phyloP scores from a whole-genome alignment of 1,140 invertebrate species.

The Cydia pomonella region DNA sequence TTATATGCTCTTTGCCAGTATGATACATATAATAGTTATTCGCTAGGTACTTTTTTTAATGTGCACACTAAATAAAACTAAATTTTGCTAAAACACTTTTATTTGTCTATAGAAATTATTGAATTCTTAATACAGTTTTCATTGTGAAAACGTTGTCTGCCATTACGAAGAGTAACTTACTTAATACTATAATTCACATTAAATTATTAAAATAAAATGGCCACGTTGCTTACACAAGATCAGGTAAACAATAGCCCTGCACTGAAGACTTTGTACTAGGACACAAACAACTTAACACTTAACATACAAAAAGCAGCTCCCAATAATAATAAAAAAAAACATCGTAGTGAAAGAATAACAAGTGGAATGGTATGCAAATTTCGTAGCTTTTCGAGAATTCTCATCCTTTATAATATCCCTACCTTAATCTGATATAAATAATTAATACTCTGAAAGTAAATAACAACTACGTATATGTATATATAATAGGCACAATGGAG shows the following conservation, averaged over 20 bases:
- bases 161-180: slow-evolving; percentile 67
- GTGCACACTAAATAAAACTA: slow-evolving; percentile 40
- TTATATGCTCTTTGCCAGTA: too few relatives aligned
- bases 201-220: slow-evolving; percentile 71
- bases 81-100: slow-evolving; percentile 73
- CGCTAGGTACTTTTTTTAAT: not conserved
- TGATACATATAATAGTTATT: too few relatives aligned
- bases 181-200: slow-evolving; percentile 57
- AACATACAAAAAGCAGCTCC: slow-evolving; percentile 42
- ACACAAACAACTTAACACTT: slow-evolving; percentile 55
- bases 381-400: slow-evolving; percentile 51
- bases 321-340: slow-evolving; percentile 39
- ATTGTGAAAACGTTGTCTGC: slow-evolving; percentile 55
- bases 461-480: slow-evolving; percentile 49
- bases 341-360: slow-evolving; percentile 70
- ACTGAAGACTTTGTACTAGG: slow-evolving; percentile 73
- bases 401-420: slow-evolving; percentile 49
- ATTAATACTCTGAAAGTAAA: slow-evolving; percentile 64
- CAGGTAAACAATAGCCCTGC: slow-evolving; percentile 46
- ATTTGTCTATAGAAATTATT: slow-evolving; percentile 74
- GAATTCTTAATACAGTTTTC: slow-evolving; percentile 64
- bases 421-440: slow-evolving; percentile 53
- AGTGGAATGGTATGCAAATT: slow-evolving; percentile 63
- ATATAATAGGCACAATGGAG: slow-evolving; percentile 51
- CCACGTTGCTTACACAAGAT: slow-evolving; percentile 67